phyloP scores from a whole-genome alignment of 2,888 invertebrate species.

The Polydrusus tereticollis region DNA sequence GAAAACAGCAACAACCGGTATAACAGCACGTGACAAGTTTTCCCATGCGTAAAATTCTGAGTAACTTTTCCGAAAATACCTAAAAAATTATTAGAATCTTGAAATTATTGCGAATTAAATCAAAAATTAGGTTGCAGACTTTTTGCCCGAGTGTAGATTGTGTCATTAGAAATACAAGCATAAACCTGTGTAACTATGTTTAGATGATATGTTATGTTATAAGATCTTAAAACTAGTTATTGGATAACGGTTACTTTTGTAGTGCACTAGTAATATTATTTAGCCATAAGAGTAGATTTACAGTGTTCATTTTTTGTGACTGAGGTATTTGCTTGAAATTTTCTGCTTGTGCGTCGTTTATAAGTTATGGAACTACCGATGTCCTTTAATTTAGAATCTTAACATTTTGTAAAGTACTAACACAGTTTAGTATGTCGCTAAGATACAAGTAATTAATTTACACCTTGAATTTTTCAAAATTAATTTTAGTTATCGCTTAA shows the following conservation, averaged over 20 bases:
- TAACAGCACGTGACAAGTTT: too few relatives aligned
- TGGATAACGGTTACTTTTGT: background rate
- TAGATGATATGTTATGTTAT: background rate
- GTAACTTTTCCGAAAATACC: too few relatives aligned
- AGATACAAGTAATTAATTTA: background rate
- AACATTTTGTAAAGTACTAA: constrained; percentile 43
- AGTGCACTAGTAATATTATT: constrained; percentile 15
- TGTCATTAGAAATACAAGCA: constrained; percentile 19
- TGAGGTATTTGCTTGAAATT: constrained; percentile 18
- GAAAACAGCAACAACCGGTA: too few relatives aligned
- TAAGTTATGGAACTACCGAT: constrained; percentile 6
- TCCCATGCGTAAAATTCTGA: too few relatives aligned
- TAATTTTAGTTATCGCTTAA: constrained; percentile 32
- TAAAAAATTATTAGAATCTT: too few relatives aligned
- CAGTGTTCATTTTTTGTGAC: constrained; percentile 41
- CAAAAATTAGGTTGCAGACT: too few relatives aligned
- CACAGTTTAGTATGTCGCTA: constrained; percentile 12
- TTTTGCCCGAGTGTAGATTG: too few relatives aligned
- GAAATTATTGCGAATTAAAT: too few relatives aligned
- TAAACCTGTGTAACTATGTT: constrained; percentile 12
- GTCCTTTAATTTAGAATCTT: constrained; percentile 22
- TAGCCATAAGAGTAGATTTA: constrained; percentile 22
- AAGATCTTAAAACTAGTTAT: background rate
- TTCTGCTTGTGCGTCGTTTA: constrained; percentile 1
- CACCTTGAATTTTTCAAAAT: constrained; percentile 14